Percentiles rank a stretch among this genome's conserved stretches.
Evolutionary conservation across 2,113 vertebrate genomes (phyloP).

Genomic region (Atherinomorus stipes): DNA sequence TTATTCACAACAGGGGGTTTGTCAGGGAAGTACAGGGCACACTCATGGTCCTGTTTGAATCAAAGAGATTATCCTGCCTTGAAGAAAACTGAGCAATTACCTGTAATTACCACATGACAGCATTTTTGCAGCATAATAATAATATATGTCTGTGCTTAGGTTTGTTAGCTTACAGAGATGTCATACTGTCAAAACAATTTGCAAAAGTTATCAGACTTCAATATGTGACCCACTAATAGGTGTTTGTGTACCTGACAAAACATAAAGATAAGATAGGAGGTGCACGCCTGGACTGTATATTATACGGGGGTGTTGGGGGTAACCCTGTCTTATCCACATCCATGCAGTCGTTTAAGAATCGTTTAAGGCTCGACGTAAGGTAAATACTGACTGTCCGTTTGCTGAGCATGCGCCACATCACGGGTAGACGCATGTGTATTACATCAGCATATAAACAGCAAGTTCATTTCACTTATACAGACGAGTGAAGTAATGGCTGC

Average conservation of each 20-base stretch:
- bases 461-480: too few relatives aligned
- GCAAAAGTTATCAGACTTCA: background rate
- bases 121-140: background rate
- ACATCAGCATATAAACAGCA: too few relatives aligned
- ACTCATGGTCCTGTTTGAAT: conserved; percentile 29
- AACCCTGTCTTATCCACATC: too few relatives aligned
- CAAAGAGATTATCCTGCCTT: conserved; percentile 37
- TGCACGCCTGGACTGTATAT: too few relatives aligned
- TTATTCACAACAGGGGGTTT: conserved; percentile 48
- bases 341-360: too few relatives aligned
- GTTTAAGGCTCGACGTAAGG: too few relatives aligned
- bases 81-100: conserved; percentile 46
- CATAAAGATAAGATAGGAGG: too few relatives aligned
- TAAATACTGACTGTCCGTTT: too few relatives aligned
- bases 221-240: background rate
- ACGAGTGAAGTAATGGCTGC: too few relatives aligned
- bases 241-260: background rate
- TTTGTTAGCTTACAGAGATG: background rate
- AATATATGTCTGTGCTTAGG: background rate
- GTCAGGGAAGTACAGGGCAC: conserved; percentile 16
- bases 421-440: too few relatives aligned
- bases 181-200: background rate
- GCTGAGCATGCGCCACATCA: too few relatives aligned
- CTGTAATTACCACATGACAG: conserved; percentile 31
- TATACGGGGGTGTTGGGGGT: too few relatives aligned